Conservation (phyloP, 2,888 invertebrate genomes). For the Lissonota sp. region DNA sequence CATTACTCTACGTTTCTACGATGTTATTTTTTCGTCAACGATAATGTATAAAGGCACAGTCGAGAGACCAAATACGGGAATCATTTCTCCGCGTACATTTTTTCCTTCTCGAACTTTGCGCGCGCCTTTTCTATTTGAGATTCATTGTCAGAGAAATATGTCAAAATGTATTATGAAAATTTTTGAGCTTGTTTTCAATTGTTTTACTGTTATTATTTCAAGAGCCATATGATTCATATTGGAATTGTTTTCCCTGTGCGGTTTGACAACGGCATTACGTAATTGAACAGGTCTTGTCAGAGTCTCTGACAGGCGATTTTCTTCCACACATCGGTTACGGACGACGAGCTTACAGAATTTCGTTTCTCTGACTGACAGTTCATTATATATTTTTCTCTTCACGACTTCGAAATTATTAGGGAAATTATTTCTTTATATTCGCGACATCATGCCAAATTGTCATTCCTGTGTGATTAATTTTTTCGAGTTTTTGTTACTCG, state of each 20-base stretch:
- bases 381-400: background rate
- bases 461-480: background rate
- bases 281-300: conserved; percentile 70
- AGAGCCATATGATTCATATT: conserved; percentile 35
- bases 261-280: conserved; percentile 80
- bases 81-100: background rate
- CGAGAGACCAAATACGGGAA: conserved; percentile 1
- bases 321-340: conserved; percentile 32
- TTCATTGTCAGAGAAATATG: background rate
- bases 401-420: background rate
- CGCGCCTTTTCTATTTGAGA: background rate
- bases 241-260: conserved; percentile 67
- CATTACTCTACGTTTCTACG: conserved; percentile 42
- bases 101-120: background rate
- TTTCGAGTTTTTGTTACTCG: background rate
- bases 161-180: background rate
- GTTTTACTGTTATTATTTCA: background rate
- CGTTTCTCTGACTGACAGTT: background rate
- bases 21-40: conserved; percentile 17
- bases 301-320: conserved; percentile 62
- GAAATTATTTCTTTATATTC: background rate
- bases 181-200: background rate
- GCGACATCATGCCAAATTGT: background rate
- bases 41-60: background rate
- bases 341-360: conserved; percentile 23